Percentiles rank a stretch among this genome's conserved stretches.
These are phyloP conservation scores for Brachyistius frenatus DNA, from an alignment of 2,113 vertebrate genomes.

Conservation along the genomic window DNA sequence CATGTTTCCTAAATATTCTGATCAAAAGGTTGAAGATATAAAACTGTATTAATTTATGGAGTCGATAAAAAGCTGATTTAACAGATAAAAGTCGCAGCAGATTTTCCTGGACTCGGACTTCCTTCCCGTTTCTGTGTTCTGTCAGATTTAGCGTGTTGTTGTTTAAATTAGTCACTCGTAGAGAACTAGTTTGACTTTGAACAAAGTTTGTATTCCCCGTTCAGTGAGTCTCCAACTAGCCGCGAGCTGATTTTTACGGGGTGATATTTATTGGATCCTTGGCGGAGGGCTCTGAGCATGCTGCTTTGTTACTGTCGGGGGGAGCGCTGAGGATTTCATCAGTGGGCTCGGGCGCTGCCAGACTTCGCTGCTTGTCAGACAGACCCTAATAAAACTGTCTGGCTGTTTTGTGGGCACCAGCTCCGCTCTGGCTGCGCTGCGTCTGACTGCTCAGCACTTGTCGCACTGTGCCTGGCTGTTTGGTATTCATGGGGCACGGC, in stretches of 20 bases:
- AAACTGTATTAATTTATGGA: no score
- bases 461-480: conserved; percentile 92
- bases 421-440: conserved; percentile 89
- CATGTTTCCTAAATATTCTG: not conserved
- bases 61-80: no score
- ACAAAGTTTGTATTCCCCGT: conserved; percentile 67
- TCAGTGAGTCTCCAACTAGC: conserved; percentile 49
- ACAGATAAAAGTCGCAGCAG: no score
- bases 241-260: conserved; percentile 68
- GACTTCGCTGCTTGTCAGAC: conserved; percentile 92
- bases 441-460: conserved; percentile 92
- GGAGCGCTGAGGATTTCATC: conserved; percentile 78
- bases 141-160: not conserved
- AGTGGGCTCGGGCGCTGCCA: conserved; percentile 85
- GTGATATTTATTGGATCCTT: conserved; percentile 79
- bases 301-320: conserved; percentile 70
- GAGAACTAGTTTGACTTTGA: conserved; percentile 66
- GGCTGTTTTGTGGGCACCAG: conserved; percentile 92
- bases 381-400: conserved; percentile 97
- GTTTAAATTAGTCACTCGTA: conserved; percentile 1
- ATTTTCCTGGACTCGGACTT: no score
- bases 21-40: no score
- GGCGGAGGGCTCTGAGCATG: conserved; percentile 66
- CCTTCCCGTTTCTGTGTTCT: not conserved
- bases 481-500: conserved; percentile 92